Evolutionary conservation across 2,888 invertebrate species (phyloP), one percentile per base, ranked within the genome.

Genomic region (Trichopoda pennipes): DNA sequence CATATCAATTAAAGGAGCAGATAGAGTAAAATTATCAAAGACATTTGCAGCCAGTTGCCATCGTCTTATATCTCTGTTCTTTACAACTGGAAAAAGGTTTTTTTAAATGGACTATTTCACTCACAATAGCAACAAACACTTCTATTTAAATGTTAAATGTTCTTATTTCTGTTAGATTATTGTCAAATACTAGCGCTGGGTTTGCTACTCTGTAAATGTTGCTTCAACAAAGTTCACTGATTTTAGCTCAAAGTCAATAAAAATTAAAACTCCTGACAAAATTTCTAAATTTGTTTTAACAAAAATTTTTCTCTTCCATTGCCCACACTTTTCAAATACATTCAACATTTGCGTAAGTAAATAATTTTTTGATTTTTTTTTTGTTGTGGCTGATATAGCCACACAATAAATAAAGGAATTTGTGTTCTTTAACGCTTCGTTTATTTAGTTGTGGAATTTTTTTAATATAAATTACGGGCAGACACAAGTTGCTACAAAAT

Each of bases 381-480:
- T 38, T 47, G 58, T 49, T 70, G 70, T 35, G 32, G 32, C 35
- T 49, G n/a, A 23, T 58, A 47, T 16, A 17, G 17, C 49, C 23
- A 58, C 35, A 49, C 47, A 49, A 56, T 23, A 23, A 21, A 17
- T 35, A 69, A 12, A 69, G 28, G 3, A 28, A 7, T 2, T 28
- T 69, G 14, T 58, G 44, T 47, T n/a, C 49, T n/a, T 49, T 17
- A 58, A 47, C 35, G n/a, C 53, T 47, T 47, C 35, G 19, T 58
- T 58, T 49, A 21, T 47, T 49, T 21, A 47, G 8, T 23, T 32
- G 32, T 21, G n/a, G 32, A 14, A 1, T 49, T 60, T 16, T 10
- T n/a, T 47, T 19, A 3, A 28, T 28, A 28, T 6, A 28, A 28
- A 28, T 28, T 28, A 28, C 28, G 7, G 28, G 8, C 28, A 28